Evolutionary conservation across 1,140 invertebrate species (phyloP).

Genomic region (Littorina saxatilis): DNA sequence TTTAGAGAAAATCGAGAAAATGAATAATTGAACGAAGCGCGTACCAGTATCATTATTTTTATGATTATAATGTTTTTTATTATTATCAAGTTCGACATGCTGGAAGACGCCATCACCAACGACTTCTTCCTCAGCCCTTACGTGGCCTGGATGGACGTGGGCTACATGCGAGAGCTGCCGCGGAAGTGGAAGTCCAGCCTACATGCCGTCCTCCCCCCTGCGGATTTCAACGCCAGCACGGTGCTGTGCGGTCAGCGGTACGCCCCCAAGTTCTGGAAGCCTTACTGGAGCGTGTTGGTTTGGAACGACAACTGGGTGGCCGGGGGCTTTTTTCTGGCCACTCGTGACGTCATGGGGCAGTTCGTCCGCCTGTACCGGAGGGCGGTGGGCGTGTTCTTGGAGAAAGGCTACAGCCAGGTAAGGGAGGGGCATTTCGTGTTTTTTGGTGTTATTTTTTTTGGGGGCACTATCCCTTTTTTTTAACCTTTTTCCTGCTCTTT

Average conservation of each 20-base stretch:
- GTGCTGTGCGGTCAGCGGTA: slow-evolving; percentile 16
- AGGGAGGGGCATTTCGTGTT: no score
- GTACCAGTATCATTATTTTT: no score
- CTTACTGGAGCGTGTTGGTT: neutral
- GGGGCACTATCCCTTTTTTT: neutral
- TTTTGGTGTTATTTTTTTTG: neutral
- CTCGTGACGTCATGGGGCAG: neutral
- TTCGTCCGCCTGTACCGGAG: slow-evolving; percentile 26
- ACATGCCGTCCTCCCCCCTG: neutral
- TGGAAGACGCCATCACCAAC: slow-evolving; percentile 26
- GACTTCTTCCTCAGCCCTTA: slow-evolving; percentile 47
- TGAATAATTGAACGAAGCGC: no score
- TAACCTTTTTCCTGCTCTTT: neutral
- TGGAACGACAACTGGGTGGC: slow-evolving; percentile 31
- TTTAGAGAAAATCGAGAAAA: no score
- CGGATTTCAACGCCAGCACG: slow-evolving; percentile 2
- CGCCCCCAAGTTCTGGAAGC: neutral
- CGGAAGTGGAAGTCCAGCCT: neutral
- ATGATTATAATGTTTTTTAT: no score
- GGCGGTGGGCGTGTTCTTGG: slow-evolving; percentile 14
- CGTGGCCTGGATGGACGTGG: slow-evolving; percentile 54
- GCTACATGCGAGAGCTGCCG: slow-evolving; percentile 41
- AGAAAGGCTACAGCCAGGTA: slow-evolving; percentile 1
- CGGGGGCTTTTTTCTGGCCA: slow-evolving; percentile 18
- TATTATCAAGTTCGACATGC: slow-evolving; percentile 49